phyloP scores from a whole-genome alignment of 2,888 invertebrate genomes.

The Drosophila austrosaltans region DNA sequence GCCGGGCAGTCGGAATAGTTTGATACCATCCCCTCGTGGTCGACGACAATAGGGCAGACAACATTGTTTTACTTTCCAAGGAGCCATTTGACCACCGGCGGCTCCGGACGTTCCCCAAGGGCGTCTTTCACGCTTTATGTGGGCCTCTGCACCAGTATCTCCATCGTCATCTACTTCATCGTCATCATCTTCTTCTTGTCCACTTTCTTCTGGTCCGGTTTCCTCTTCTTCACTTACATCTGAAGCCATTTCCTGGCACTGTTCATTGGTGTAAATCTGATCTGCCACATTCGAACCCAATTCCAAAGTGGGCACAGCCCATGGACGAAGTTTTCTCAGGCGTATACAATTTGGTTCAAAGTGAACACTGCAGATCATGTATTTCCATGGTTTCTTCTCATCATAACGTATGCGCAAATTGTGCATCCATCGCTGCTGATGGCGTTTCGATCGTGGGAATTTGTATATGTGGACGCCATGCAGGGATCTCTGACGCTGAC shows the following conservation, averaged over 20 bases:
- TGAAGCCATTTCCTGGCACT: constrained; percentile 49
- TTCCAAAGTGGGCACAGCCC: constrained; percentile 78
- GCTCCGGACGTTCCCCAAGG: constrained; percentile 20
- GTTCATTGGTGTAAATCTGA: constrained; percentile 56
- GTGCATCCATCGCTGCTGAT: constrained; percentile 70
- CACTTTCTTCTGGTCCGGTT: constrained; percentile 32
- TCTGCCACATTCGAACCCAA: constrained; percentile 70
- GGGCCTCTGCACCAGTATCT: constrained; percentile 9
- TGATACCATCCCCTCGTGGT: constrained; percentile 75
- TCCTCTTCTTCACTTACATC: constrained; percentile 47
- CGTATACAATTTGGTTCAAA: constrained; percentile 63
- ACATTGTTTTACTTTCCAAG: constrained; percentile 65
- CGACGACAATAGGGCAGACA: constrained; percentile 78
- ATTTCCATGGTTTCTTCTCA: constrained; percentile 69
- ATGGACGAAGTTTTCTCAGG: constrained; percentile 67
- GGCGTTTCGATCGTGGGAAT: constrained; percentile 57
- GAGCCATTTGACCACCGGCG: constrained; percentile 34
- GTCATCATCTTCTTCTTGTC: constrained; percentile 38
- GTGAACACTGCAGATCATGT: constrained; percentile 69
- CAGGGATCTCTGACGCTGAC: constrained; percentile 63
- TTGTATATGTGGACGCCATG: constrained; percentile 72
- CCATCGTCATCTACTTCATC: constrained; percentile 39
- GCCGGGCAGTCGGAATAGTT: constrained; percentile 77
- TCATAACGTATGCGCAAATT: constrained; percentile 66
- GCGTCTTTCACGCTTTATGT: constrained; percentile 46